phyloP scores from a whole-genome alignment of 2,888 invertebrate species.

The Cyclophora albipunctata region DNA sequence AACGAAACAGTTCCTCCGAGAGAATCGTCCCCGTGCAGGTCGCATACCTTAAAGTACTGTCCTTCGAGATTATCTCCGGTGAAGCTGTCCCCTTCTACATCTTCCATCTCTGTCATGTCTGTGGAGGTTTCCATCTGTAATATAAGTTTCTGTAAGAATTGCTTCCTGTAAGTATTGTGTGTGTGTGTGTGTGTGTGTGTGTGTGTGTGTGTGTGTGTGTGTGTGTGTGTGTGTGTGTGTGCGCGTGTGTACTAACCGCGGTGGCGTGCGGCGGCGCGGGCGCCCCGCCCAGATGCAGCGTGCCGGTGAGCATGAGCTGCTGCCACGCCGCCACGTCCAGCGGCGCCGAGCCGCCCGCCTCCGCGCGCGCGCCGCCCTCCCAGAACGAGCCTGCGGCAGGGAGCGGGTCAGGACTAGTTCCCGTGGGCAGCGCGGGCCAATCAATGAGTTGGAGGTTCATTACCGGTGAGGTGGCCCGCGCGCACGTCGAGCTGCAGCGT shows the following conservation, averaged over 20 bases:
- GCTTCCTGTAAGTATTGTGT: too few relatives aligned
- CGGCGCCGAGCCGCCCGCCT: constrained; percentile 58
- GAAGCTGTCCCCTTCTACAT: constrained; percentile 53
- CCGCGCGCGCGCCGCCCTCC: constrained; percentile 69
- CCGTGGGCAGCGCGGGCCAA: too few relatives aligned
- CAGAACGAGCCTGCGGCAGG: constrained; percentile 23
- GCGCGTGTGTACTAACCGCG: too few relatives aligned
- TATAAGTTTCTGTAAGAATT: neutral
- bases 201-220: too few relatives aligned
- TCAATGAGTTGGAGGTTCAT: too few relatives aligned
- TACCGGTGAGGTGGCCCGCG: constrained; percentile 23
- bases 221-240: too few relatives aligned
- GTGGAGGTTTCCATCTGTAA: constrained; percentile 47
- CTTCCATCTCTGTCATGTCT: constrained; percentile 45
- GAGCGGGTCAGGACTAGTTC: too few relatives aligned
- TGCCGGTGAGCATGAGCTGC: constrained; percentile 60
- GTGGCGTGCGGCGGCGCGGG: constrained; percentile 6
- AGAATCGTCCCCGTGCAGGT: too few relatives aligned
- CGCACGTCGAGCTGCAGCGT: constrained; percentile 59
- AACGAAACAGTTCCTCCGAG: too few relatives aligned
- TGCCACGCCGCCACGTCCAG: constrained; percentile 70
- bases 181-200: too few relatives aligned
- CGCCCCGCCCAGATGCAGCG: constrained; percentile 55
- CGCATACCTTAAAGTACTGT: constrained; percentile 60
- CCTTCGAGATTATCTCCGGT: constrained; percentile 54